These are phyloP conservation scores for Drosophila elegans DNA, from an alignment of 1,140 invertebrate genomes.

Conservation along the genomic window DNA sequence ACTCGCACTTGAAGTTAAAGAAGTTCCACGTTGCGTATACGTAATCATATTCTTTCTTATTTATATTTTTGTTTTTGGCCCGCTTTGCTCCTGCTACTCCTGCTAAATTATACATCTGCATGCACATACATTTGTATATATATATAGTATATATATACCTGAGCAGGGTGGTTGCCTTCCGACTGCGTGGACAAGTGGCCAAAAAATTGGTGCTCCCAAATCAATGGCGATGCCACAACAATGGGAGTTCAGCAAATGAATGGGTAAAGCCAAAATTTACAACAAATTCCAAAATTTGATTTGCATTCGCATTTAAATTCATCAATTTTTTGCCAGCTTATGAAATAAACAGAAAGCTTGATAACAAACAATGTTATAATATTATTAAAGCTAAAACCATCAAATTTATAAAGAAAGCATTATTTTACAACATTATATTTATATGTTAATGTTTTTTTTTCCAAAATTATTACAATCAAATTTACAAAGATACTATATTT, in stretches of 20 bases:
- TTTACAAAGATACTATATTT: no score
- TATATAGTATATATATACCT: not conserved
- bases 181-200: conserved; percentile 68
- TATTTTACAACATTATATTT: no score
- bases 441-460: no score
- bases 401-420: no score
- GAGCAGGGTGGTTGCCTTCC: not conserved
- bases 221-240: conserved; percentile 9
- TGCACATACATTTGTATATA: conserved; percentile 22
- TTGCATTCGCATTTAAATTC: not conserved
- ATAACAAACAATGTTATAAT: no score
- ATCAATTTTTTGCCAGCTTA: no score
- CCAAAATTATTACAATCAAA: no score
- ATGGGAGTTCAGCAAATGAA: conserved; percentile 33
- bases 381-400: no score
- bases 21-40: conserved; percentile 79
- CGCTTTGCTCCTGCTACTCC: conserved; percentile 3
- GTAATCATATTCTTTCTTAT: conserved; percentile 68
- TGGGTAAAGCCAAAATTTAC: not conserved
- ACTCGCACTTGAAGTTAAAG: conserved; percentile 73
- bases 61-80: conserved; percentile 36
- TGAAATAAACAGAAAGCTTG: no score
- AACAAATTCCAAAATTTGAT: not conserved
- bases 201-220: conserved; percentile 13
- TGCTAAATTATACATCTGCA: conserved; percentile 69